phyloP scores from a whole-genome alignment of 1,140 invertebrate genomes.

The Orius insidiosus region DNA sequence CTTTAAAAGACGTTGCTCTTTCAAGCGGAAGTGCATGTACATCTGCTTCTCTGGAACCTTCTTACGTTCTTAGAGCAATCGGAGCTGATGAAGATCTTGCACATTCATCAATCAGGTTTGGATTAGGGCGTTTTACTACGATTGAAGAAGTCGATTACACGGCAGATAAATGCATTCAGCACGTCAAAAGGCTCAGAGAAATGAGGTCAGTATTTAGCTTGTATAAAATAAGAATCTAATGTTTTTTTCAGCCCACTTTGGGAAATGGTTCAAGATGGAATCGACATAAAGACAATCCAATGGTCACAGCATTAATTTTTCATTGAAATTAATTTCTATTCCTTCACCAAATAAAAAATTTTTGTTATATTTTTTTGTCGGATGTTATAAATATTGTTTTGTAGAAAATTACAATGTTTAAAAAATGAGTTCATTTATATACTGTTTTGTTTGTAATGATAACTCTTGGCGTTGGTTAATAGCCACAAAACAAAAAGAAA shows the following conservation, averaged over 20 bases:
- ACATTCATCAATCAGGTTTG: constrained; percentile 98
- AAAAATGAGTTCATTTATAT: too few species aligned
- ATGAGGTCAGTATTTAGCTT: constrained; percentile 54
- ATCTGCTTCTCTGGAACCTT: constrained; percentile 93
- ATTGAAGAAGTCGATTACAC: constrained; percentile 91
- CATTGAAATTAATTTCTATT: too few species aligned
- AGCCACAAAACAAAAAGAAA: too few species aligned
- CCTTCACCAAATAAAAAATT: neutral
- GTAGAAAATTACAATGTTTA: too few species aligned
- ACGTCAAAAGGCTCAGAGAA: constrained; percentile 79
- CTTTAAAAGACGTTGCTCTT: constrained; percentile 80
- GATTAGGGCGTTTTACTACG: constrained; percentile 94
- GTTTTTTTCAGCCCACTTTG: constrained; percentile 68
- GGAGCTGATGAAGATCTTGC: constrained; percentile 97
- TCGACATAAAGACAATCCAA: constrained; percentile 92
- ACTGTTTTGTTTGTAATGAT: too few species aligned
- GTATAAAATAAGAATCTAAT: neutral
- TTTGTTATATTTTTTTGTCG: too few species aligned
- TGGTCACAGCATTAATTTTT: constrained; percentile 84
- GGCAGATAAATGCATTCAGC: constrained; percentile 71
- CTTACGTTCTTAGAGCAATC: constrained; percentile 94
- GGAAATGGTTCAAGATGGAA: constrained; percentile 98
- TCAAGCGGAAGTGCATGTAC: constrained; percentile 93
- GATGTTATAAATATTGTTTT: too few species aligned
- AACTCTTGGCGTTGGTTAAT: too few species aligned